phyloP scores from a whole-genome alignment of 2,797 vertebrate genomes.

The Rhinogobio ventralis region DNA sequence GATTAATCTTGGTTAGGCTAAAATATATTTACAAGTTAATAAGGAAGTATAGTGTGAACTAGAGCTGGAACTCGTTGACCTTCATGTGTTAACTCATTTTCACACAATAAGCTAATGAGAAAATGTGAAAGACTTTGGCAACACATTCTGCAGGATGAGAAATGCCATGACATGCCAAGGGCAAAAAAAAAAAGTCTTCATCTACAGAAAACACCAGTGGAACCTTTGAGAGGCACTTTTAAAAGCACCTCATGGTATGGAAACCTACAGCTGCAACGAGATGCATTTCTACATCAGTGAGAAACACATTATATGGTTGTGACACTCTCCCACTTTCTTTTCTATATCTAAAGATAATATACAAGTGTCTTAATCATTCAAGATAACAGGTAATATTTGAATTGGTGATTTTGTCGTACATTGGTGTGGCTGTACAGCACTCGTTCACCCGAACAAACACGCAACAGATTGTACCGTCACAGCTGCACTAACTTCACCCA shows the following conservation, averaged over 20 bases:
- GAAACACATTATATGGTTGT: slow-evolving; percentile 83
- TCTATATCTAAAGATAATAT: slow-evolving; percentile 58
- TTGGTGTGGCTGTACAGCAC: slow-evolving; percentile 59
- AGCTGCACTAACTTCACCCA: slow-evolving; percentile 46
- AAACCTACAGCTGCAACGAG: slow-evolving; percentile 65
- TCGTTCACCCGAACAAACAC: slow-evolving; percentile 35
- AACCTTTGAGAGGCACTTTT: slow-evolving; percentile 57
- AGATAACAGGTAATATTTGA: slow-evolving; percentile 29
- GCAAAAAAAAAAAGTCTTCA: slow-evolving; percentile 66
- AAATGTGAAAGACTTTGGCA: slow-evolving; percentile 68
- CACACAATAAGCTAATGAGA: slow-evolving; percentile 45
- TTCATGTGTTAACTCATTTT: slow-evolving; percentile 59
- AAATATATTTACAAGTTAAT: slow-evolving; percentile 75
- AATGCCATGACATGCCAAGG: slow-evolving; percentile 59
- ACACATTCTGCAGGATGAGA: slow-evolving; percentile 66
- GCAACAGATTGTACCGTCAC: slow-evolving; percentile 57
- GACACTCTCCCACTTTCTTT: slow-evolving; percentile 65
- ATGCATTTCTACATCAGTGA: slow-evolving; percentile 79
- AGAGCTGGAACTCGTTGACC: slow-evolving; percentile 64
- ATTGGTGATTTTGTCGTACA: slow-evolving; percentile 61
- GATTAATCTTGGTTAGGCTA: slow-evolving; percentile 68
- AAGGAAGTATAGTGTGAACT: slow-evolving; percentile 67
- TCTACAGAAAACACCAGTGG: slow-evolving; percentile 65
- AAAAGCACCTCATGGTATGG: slow-evolving; percentile 39
- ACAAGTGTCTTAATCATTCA: slow-evolving; percentile 51